Conservation (phyloP, 2,888 invertebrate species). For the Argynnis bischoffii region DNA sequence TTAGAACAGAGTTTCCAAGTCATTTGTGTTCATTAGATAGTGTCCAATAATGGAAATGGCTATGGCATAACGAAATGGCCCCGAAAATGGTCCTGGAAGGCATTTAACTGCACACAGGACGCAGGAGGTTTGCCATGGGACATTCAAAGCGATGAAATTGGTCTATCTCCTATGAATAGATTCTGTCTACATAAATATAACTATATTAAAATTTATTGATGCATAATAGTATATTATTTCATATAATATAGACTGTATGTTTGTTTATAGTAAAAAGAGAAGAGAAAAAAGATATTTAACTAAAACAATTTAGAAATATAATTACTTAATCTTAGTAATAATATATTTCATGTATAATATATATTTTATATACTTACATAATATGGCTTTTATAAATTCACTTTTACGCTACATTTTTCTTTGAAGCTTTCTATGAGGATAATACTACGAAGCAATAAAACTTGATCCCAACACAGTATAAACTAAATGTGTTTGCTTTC, state of each 20-base stretch:
- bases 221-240: no score
- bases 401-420: background rate
- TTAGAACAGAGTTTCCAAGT: constrained; percentile 54
- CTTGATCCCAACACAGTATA: constrained; percentile 26
- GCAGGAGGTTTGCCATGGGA: constrained; percentile 35
- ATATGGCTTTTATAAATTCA: background rate
- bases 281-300: no score
- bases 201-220: background rate
- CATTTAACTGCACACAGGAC: constrained; percentile 57
- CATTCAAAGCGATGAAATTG: constrained; percentile 33
- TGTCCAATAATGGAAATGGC: constrained; percentile 69
- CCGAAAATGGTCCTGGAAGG: constrained; percentile 58
- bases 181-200: background rate
- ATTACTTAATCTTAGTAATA: background rate
- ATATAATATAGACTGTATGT: no score
- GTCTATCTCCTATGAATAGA: constrained; percentile 26
- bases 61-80: constrained; percentile 60
- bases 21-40: constrained; percentile 75
- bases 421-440: constrained; percentile 6
- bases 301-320: no score
- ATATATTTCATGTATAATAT: background rate
- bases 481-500: constrained; percentile 34
- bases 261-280: no score
- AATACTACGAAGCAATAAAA: constrained; percentile 25
- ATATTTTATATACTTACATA: background rate